Base-by-base conservation (phyloP, 2,113 vertebrate genomes). In the Lipophrys pholis region DNA sequence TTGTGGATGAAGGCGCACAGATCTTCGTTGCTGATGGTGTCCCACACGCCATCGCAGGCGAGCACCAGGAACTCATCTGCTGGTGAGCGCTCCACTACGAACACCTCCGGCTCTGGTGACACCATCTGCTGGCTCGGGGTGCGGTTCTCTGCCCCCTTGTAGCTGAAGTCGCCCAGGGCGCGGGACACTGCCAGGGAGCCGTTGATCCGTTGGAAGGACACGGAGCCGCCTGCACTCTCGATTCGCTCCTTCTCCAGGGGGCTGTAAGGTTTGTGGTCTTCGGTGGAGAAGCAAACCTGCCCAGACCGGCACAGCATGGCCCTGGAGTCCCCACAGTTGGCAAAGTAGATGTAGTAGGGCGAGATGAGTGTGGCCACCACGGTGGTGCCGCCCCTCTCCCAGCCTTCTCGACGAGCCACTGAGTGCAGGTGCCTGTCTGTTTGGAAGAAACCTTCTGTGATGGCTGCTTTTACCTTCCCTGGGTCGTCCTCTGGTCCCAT, bases 21-120 rank as follows among this genome's bases (percentile, higher is more conserved):
- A 39, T 93, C 94, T 61, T 94, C 89, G 7, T 92, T 94, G 72
- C 90, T 92, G 71, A 95, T 91, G 30, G 86, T 85, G 83, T 96
- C 96, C 95, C 94, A 95, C 61, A 96, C 93, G 0, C 95, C 94
- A 1, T 96, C 94, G 4, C 95, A 96, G 56, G 95, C 96, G 65
- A 95, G 87, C 67, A 96, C 87, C 80, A 95, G 66, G 86, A 96
- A 95, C 91, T 95, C 94, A 6, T 96, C 96, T 1, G 88, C 83
- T 0, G 81, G 86, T 0, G 86, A 94, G 45, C 95, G 94, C 49
- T 88, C 90, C 85, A 96, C 80, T 10, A 90, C 91, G 5, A 87
- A 89, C 51, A 96, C 92, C 69, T 96, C 95, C 0, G 95, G 95
- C 82, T 96, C 95, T 0, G 95, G 94, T 0, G 95, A 95, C 35